Percentiles rank a stretch among this genome's conserved stretches.
These are phyloP conservation scores for Solea solea DNA, from an alignment of 2,113 vertebrate genomes.

Conservation along the genomic window DNA sequence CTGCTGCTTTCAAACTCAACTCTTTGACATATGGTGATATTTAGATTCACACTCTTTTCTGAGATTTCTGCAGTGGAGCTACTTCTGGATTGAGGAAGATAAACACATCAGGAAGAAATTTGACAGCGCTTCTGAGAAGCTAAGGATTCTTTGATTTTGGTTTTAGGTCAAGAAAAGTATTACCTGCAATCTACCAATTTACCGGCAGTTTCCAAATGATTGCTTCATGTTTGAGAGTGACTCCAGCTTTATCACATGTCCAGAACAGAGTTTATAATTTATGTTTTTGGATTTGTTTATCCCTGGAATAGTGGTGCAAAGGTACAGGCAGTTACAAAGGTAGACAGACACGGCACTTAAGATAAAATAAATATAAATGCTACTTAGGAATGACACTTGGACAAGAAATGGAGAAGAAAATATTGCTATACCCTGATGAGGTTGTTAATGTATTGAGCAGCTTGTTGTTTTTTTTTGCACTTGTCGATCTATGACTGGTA, in stretches of 20 bases:
- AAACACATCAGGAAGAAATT: neutral
- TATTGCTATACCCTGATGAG: neutral
- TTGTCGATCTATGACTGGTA: constrained; percentile 33
- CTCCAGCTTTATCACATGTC: neutral
- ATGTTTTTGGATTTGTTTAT: constrained; percentile 3
- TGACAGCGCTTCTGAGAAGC: neutral
- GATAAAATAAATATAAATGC: neutral
- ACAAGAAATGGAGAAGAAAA: neutral
- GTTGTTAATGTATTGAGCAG: neutral
- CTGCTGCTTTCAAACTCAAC: neutral
- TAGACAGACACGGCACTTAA: neutral
- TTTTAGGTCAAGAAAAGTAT: neutral
- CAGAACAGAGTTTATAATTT: constrained; percentile 12
- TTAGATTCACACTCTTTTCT: neutral
- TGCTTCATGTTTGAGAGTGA: neutral
- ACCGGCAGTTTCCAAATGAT: neutral
- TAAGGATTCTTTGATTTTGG: neutral
- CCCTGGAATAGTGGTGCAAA: neutral
- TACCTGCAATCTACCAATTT: constrained; percentile 1
- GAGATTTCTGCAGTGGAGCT: constrained; percentile 1
- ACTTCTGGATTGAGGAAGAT: neutral
- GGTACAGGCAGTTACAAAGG: neutral
- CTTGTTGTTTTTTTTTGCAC: constrained; percentile 24
- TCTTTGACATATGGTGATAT: neutral
- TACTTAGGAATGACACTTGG: neutral